phyloP scores from a whole-genome alignment of 2,113 vertebrate species.

The Alethe castanea region DNA sequence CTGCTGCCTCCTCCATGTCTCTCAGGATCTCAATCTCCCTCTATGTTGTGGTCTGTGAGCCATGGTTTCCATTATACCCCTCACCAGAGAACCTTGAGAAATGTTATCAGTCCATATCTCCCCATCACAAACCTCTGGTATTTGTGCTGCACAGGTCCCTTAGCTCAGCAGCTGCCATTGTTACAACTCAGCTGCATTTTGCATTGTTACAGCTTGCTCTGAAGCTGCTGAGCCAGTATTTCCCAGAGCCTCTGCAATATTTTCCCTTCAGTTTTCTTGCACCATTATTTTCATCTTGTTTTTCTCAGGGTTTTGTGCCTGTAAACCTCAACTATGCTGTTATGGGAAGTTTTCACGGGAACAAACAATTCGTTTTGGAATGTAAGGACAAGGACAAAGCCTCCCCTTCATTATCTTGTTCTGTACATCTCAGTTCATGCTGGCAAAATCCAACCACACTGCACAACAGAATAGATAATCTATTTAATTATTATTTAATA shows the following conservation, averaged over 20 bases:
- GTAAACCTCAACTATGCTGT: neutral
- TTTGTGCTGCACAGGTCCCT: neutral
- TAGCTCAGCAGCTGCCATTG: neutral
- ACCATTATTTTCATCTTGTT: neutral
- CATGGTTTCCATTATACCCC: neutral
- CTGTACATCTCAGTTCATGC: neutral
- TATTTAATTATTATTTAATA: neutral
- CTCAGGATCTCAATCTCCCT: neutral
- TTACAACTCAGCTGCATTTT: neutral
- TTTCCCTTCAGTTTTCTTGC: neutral
- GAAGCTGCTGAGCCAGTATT: neutral
- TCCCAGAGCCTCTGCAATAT: neutral
- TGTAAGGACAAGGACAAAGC: neutral
- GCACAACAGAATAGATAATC: neutral
- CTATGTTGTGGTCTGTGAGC: neutral
- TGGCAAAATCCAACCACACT: neutral
- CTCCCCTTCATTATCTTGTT: neutral
- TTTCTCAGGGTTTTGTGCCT: neutral
- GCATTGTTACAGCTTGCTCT: neutral
- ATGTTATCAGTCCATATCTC: neutral
- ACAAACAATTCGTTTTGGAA: neutral
- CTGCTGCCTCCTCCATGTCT: neutral
- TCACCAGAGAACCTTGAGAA: neutral
- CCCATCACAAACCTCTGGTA: neutral
- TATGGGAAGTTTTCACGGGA: neutral